phyloP scores from a whole-genome alignment of 2,888 invertebrate species.

The Ramazzottius varieornatus region DNA sequence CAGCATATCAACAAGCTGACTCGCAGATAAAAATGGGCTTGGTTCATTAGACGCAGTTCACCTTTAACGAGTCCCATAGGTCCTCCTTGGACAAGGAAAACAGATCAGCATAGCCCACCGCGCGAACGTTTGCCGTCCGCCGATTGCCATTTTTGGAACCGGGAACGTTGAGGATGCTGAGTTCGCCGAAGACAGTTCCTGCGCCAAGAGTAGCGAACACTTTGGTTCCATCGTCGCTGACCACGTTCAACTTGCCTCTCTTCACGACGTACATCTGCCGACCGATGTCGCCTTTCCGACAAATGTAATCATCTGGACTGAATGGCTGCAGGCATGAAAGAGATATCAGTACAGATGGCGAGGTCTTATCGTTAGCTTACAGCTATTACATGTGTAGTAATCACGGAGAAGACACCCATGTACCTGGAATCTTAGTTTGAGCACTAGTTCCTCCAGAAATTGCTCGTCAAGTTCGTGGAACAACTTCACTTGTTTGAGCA shows the following conservation, averaged over 20 bases:
- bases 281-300: slow-evolving; percentile 75
- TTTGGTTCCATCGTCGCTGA: slow-evolving; percentile 61
- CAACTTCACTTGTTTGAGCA: slow-evolving; percentile 32
- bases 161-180: slow-evolving; percentile 54
- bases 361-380: too few relatives aligned
- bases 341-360: slow-evolving; percentile 1
- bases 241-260: slow-evolving; percentile 55
- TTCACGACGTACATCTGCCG: slow-evolving; percentile 89
- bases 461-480: slow-evolving; percentile 77
- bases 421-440: slow-evolving; percentile 54
- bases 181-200: slow-evolving; percentile 78
- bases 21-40: too few relatives aligned
- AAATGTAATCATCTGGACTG: slow-evolving; percentile 83
- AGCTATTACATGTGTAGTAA: too few relatives aligned
- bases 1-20: slow-evolving; percentile 64
- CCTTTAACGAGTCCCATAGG: slow-evolving; percentile 12
- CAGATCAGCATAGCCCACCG: slow-evolving; percentile 69
- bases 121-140: slow-evolving; percentile 71
- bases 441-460: slow-evolving; percentile 62
- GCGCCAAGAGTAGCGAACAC: slow-evolving; percentile 67
- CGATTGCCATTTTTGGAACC: slow-evolving; percentile 80
- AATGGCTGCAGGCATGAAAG: slow-evolving; percentile 38
- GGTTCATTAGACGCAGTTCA: neutral
- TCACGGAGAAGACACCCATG: slow-evolving; percentile 20
- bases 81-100: slow-evolving; percentile 60